Conservation (phyloP, 2,888 invertebrate species). For the Tipula lateralis region DNA sequence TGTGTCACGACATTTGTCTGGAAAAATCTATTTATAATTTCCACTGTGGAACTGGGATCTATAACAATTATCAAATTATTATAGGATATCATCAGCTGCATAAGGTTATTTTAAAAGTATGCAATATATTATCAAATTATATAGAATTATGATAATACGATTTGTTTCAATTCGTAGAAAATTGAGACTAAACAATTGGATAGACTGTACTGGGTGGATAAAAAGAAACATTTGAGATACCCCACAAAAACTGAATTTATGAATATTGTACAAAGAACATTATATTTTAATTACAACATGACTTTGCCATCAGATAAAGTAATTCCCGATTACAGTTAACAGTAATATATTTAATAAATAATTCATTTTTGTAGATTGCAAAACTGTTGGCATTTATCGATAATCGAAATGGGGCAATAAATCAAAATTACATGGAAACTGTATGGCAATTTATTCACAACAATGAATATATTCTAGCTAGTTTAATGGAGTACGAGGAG, state of each 20-base stretch:
- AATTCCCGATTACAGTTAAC: neutral
- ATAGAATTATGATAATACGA: neutral
- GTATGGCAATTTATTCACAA: neutral
- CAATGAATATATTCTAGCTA: conserved; percentile 30
- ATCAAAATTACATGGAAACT: conserved; percentile 12
- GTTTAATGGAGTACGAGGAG: conserved; percentile 20
- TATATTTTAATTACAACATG: neutral
- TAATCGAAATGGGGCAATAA: neutral
- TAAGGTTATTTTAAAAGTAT: neutral
- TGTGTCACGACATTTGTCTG: conserved; percentile 26
- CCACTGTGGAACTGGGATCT: neutral
- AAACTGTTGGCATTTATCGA: conserved; percentile 6
- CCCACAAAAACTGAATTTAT: conserved; percentile 13
- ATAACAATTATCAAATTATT: neutral
- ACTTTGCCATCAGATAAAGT: conserved; percentile 20
- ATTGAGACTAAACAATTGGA: conserved; percentile 7
- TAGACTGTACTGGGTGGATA: neutral
- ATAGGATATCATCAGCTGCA: neutral
- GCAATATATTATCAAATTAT: neutral
- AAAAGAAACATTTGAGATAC: neutral
- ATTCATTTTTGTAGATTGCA: neutral
- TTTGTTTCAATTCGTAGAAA: neutral
- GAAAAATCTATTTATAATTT: conserved; percentile 14
- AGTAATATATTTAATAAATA: neutral
- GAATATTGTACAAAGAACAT: neutral